Conservation (phyloP, 2,888 invertebrate species). For the Drosophila limbata region DNA sequence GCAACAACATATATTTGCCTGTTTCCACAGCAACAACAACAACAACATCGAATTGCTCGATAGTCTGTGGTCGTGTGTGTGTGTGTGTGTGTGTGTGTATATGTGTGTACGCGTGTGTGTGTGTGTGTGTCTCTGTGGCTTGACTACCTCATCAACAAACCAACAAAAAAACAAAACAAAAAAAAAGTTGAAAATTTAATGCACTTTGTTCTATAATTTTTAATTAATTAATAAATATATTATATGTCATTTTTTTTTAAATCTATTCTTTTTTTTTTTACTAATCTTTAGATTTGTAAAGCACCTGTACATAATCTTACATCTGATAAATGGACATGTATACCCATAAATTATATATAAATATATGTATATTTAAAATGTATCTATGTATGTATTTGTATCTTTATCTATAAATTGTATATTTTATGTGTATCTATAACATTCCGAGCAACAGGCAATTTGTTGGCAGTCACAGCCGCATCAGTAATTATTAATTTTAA, state of each 20-base stretch:
- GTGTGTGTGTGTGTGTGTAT: constrained; percentile 11
- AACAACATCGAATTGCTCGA: constrained; percentile 26
- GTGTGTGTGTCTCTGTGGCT: constrained; percentile 62
- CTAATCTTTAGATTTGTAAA: constrained; percentile 38
- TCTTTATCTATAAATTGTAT: constrained; percentile 44
- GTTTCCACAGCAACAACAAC: background rate
- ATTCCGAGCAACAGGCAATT: constrained; percentile 71
- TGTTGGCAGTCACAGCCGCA: constrained; percentile 79
- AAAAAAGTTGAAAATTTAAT: constrained; percentile 35
- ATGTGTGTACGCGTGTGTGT: constrained; percentile 32
- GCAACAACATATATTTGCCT: constrained; percentile 9
- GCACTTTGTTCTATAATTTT: constrained; percentile 52
- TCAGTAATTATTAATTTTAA: constrained; percentile 83
- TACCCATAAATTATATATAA: constrained; percentile 25
- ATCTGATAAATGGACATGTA: constrained; percentile 22
- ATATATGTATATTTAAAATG: constrained; percentile 33
- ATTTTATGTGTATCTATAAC: constrained; percentile 64
- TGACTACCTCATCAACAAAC: constrained; percentile 71
- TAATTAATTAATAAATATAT: constrained; percentile 34
- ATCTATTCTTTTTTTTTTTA: constrained; percentile 33
- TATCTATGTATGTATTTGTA: constrained; percentile 52
- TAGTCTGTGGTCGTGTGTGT: constrained; percentile 15
- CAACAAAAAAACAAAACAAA: background rate
- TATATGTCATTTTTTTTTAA: constrained; percentile 33
- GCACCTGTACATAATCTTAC: constrained; percentile 71